Conservation (phyloP, 1,140 invertebrate species). For the Holcopasites calliopsidis region DNA sequence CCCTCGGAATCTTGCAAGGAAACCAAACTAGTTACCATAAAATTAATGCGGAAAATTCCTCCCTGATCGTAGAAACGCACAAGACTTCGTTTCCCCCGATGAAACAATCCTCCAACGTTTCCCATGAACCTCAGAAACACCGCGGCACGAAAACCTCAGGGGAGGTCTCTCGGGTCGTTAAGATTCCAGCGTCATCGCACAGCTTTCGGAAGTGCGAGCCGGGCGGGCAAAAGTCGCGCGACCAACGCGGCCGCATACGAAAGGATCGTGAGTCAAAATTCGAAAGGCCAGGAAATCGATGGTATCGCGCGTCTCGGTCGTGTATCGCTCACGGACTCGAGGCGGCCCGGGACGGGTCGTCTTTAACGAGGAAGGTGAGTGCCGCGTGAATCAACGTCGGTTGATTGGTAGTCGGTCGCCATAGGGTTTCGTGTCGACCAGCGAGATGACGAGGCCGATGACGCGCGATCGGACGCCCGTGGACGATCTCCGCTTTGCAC, state of each 20-base stretch:
- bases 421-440: slow-evolving; percentile 48
- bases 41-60: too few relatives aligned
- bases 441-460: slow-evolving; percentile 57
- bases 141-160: not conserved
- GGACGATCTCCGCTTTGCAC: slow-evolving; percentile 20
- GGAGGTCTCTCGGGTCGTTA: slow-evolving; percentile 39
- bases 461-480: slow-evolving; percentile 39
- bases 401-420: slow-evolving; percentile 45
- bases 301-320: slow-evolving; percentile 8
- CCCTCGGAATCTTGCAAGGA: too few relatives aligned
- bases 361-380: slow-evolving; percentile 5
- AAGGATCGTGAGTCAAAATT: slow-evolving; percentile 20
- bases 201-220: slow-evolving; percentile 55
- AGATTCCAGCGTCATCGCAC: slow-evolving; percentile 31
- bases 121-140: not conserved
- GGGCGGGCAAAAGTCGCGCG: slow-evolving; percentile 49
- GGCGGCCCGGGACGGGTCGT: not conserved
- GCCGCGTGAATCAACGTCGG: slow-evolving; percentile 49
- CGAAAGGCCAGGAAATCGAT: slow-evolving; percentile 41
- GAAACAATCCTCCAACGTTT: not conserved
- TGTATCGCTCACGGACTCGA: not conserved
- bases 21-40: too few relatives aligned
- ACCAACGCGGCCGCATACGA: slow-evolving; percentile 31
- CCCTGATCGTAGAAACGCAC: not conserved
- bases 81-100: not conserved